Conservation (phyloP, 2,888 invertebrate genomes). For the Leptarthrus brevirostris region DNA sequence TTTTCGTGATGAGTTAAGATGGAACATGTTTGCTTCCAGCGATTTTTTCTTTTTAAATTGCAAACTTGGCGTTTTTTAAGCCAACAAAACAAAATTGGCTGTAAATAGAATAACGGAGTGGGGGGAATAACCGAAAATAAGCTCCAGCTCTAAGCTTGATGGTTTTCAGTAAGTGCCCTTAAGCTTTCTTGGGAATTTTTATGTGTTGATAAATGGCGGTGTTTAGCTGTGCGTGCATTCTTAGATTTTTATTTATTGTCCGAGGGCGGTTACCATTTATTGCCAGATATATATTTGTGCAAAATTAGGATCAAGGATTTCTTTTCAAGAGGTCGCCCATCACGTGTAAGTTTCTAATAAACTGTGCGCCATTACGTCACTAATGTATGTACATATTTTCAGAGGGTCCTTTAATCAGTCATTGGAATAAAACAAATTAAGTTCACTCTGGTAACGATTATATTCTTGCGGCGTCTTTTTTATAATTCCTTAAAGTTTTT, state of each 20-base stretch:
- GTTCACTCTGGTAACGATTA: no score
- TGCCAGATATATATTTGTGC: neutral
- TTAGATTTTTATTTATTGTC: constrained; percentile 42
- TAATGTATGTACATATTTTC: no score
- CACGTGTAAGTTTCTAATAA: no score
- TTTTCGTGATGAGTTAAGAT: constrained; percentile 34
- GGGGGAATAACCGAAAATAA: constrained; percentile 25
- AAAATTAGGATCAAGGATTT: neutral
- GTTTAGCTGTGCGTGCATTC: constrained; percentile 44
- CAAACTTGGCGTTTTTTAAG: constrained; percentile 47
- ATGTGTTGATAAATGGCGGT: constrained; percentile 38
- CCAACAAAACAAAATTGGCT: constrained; percentile 41
- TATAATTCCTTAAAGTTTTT: no score
- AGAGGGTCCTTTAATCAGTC: no score
- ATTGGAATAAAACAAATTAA: no score
- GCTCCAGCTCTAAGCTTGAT: constrained; percentile 9
- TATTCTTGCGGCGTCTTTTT: no score
- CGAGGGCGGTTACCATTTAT: constrained; percentile 44
- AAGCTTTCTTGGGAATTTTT: constrained; percentile 35
- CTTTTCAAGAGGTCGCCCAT: neutral
- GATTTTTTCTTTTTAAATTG: constrained; percentile 36
- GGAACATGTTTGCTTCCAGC: neutral
- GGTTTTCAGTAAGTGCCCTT: constrained; percentile 20
- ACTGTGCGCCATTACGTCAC: no score
- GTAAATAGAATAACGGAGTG: constrained; percentile 12